phyloP scores from a whole-genome alignment of 2,888 invertebrate genomes.

The Zygothrica quintamaculata region DNA sequence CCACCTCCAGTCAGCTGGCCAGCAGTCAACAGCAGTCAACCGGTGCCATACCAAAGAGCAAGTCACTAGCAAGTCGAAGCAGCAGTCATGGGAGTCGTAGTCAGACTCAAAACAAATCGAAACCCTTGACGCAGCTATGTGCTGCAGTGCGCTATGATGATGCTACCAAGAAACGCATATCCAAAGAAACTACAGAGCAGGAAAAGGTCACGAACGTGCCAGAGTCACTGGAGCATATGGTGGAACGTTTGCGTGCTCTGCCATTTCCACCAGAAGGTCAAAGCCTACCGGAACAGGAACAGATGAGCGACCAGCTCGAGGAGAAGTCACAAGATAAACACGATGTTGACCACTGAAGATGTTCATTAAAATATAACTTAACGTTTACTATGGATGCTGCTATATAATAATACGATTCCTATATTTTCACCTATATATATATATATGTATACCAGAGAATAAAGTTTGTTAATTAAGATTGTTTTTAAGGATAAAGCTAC shows the following conservation, averaged over 20 bases:
- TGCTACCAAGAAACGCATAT: constrained; percentile 50
- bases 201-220: constrained; percentile 22
- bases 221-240: constrained; percentile 80
- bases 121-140: constrained; percentile 63
- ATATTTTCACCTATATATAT: constrained; percentile 2
- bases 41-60: constrained; percentile 54
- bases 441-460: constrained; percentile 12
- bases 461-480: constrained; percentile 13
- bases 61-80: too few relatives aligned
- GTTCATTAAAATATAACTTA: constrained; percentile 56
- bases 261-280: constrained; percentile 68
- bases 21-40: constrained; percentile 53
- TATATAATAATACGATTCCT: constrained; percentile 29
- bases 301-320: neutral
- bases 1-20: constrained; percentile 76
- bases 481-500: neutral
- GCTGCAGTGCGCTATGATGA: constrained; percentile 65
- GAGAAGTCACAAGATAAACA: neutral
- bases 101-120: too few relatives aligned
- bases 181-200: constrained; percentile 28
- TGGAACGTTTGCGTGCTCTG: constrained; percentile 74
- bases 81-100: too few relatives aligned
- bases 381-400: constrained; percentile 48
- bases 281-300: neutral
- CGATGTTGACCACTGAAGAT: too few relatives aligned